These are phyloP conservation scores for Drosophila greeni DNA, from an alignment of 2,888 invertebrate genomes.

Conservation along the genomic window DNA sequence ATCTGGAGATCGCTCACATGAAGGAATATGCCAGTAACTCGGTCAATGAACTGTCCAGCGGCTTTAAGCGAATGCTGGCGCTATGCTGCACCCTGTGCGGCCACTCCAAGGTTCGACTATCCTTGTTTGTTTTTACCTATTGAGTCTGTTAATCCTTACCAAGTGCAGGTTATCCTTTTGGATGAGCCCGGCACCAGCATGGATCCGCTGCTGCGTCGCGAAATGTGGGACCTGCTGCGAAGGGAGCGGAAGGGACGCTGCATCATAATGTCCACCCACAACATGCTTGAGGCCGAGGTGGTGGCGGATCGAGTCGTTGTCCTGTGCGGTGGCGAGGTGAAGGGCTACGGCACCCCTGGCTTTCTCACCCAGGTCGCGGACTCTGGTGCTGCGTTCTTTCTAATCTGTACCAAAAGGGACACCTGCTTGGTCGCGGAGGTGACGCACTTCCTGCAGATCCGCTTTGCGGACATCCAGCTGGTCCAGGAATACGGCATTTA, in stretches of 20 bases:
- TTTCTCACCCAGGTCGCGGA: slow-evolving; percentile 85
- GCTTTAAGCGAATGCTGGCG: slow-evolving; percentile 86
- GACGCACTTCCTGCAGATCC: slow-evolving; percentile 81
- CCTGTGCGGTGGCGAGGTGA: slow-evolving; percentile 87
- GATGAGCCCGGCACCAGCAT: slow-evolving; percentile 90
- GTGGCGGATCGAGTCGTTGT: slow-evolving; percentile 88
- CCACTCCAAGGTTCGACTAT: slow-evolving; percentile 79
- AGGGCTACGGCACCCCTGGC: slow-evolving; percentile 87
- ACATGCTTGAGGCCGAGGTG: slow-evolving; percentile 93
- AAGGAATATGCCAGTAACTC: slow-evolving; percentile 81
- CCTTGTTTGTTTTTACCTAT: accelerated
- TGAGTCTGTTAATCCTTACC: neutral
- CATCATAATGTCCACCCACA: slow-evolving; percentile 89
- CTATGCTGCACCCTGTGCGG: slow-evolving; percentile 87
- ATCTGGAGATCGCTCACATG: slow-evolving; percentile 83
- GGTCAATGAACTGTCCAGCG: slow-evolving; percentile 83
- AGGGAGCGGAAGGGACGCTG: slow-evolving; percentile 85
- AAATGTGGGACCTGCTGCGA: slow-evolving; percentile 88
- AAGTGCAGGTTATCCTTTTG: slow-evolving; percentile 81
- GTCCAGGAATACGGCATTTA: slow-evolving; percentile 85
- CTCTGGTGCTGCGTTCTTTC: slow-evolving; percentile 89
- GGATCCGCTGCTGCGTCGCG: slow-evolving; percentile 89
- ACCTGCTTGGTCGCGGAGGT: slow-evolving; percentile 79
- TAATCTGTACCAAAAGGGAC: slow-evolving; percentile 75
- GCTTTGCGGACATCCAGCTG: slow-evolving; percentile 82